These are phyloP conservation scores for Tamandua tetradactyla DNA, from an alignment of 2,797 vertebrate species.

Conservation along the genomic window DNA sequence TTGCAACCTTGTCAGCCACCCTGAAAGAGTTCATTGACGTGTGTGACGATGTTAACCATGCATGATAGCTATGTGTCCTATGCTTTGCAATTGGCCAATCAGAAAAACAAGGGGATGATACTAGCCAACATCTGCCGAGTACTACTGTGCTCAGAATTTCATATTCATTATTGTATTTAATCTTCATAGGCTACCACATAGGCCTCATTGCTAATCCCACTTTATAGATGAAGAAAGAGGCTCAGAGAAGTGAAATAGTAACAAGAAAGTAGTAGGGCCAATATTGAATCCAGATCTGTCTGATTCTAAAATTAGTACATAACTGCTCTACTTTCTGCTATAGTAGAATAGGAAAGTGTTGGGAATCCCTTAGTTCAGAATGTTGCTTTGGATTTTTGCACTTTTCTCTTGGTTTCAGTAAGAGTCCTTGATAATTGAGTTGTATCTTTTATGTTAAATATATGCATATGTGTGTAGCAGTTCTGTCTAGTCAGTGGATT, in stretches of 20 bases:
- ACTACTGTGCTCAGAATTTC: not conserved
- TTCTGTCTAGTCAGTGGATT: conserved; percentile 59
- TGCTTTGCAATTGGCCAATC: not conserved
- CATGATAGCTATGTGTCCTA: not conserved
- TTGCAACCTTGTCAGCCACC: not conserved
- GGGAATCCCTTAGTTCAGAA: not conserved
- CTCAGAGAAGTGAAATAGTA: not conserved
- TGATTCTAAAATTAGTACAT: not conserved
- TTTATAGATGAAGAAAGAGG: conserved; percentile 31
- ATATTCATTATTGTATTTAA: not conserved
- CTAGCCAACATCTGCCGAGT: not conserved
- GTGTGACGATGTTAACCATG: not conserved
- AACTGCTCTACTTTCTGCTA: not conserved
- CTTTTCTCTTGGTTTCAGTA: not conserved
- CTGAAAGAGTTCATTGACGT: not conserved
- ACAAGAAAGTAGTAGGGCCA: not conserved
- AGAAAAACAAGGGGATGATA: not conserved
- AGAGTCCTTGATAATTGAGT: conserved; percentile 27
- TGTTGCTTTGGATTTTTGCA: not conserved
- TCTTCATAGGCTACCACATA: not conserved
- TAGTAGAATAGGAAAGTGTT: not conserved
- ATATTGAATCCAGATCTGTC: not conserved
- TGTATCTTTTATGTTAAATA: not conserved
- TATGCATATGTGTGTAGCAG: not conserved
- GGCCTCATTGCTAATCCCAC: not conserved